Evolutionary conservation across 2,888 invertebrate genomes (phyloP), one percentile per base, ranked within the genome.

Genomic region (Hirudinaria manillensis): DNA sequence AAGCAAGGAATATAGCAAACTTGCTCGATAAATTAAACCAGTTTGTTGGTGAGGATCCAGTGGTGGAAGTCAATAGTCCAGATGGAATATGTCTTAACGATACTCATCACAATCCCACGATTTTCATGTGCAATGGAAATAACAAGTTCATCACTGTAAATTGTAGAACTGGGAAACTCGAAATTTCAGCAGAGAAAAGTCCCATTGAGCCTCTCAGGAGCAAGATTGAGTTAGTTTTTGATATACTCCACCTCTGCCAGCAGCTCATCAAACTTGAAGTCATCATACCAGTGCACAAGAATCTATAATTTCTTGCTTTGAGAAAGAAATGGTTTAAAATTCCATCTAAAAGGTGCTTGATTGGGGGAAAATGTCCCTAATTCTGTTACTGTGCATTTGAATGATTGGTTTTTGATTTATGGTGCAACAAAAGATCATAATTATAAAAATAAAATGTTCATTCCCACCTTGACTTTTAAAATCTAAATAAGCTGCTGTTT

Each of bases 1-100:
- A 68, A 68, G 19, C 34, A 10, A 68, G 36, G 10, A n/a, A 24
- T n/a, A n/a, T 68, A 32, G 68, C 27, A 34, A n/a, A 68, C n/a
- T n/a, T 27, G 13, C 6, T 61, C 61, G 24, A 61, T 16, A n/a
- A 61, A 24, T 27, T 61, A 61, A 61, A 61, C 29, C 6, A 61
- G 21, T 61, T 61, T 61, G n/a, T n/a, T 27, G 10, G 19, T 2
- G 24, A 24, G 29, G 24, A 6, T 27, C 24, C 21, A 19, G n/a
- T n/a, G 13, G 10, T 6, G 21, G 29, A 61, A 61, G 13, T 61
- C 7, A 29, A n/a, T 7, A 61, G 21, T 61, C 10, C 45, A 45
- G 45, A 10, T 10, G 61, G 13, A 61, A 61, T 61, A 29, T 7
- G n/a, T 61, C 10, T 7, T 7, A 29, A 13, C n/a, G 21, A 61